phyloP scores from a whole-genome alignment of 1,140 invertebrate genomes.

The Cherax destructor region DNA sequence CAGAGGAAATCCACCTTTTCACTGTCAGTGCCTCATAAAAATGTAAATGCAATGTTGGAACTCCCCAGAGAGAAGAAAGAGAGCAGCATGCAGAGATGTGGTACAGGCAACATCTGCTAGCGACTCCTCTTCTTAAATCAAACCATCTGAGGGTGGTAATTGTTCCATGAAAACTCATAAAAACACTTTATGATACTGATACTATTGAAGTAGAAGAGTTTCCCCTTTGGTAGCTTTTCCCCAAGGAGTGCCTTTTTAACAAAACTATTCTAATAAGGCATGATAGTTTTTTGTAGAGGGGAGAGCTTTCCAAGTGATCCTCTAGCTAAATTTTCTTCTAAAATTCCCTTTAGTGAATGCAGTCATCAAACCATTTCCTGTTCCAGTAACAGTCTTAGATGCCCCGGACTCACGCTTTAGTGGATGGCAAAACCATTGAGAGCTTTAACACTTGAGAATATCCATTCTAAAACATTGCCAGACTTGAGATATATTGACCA shows the following conservation, averaged over 20 bases:
- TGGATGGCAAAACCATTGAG: neutral
- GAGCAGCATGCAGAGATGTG: neutral
- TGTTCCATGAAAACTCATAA: neutral
- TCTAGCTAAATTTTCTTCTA: neutral
- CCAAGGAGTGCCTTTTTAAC: neutral
- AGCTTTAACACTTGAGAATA: no score
- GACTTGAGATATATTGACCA: no score
- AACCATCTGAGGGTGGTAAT: neutral
- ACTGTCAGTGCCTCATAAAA: no score
- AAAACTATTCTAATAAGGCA: neutral
- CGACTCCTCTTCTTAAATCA: neutral
- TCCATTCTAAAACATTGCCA: no score
- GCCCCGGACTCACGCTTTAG: neutral
- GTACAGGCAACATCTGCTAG: neutral
- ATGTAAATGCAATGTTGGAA: no score
- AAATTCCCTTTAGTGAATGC: neutral
- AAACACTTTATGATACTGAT: no score
- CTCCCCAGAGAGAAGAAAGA: no score
- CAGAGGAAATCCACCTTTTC: neutral
- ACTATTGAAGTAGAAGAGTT: neutral
- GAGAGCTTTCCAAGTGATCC: neutral
- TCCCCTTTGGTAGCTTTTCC: neutral
- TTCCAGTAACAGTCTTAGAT: neutral
- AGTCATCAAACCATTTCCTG: neutral
- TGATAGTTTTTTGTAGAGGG: neutral